A percentile compares a stretch with the other conserved stretches of the same genome.
Evolutionary conservation across 1,140 invertebrate species (phyloP).

Genomic region (Oncopeltus fasciatus): DNA sequence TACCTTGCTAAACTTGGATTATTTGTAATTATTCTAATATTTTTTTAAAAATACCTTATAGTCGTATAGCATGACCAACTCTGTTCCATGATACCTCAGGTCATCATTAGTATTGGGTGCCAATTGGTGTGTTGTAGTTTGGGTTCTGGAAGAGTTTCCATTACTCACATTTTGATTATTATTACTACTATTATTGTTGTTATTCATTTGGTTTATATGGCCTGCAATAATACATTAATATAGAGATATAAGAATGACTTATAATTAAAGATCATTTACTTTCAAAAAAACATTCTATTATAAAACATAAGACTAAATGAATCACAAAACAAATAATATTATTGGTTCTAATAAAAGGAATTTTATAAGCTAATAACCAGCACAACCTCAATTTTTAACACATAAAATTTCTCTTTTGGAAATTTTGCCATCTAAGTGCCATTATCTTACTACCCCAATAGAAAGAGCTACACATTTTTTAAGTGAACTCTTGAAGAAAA

Average conservation of each 20-base stretch:
- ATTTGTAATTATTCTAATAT: too few relatives aligned
- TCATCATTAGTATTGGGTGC: slow-evolving; percentile 34
- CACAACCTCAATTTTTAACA: too few relatives aligned
- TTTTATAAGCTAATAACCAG: too few relatives aligned
- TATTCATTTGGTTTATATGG: slow-evolving; percentile 32
- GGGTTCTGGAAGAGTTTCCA: slow-evolving; percentile 12
- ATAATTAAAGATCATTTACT: background rate
- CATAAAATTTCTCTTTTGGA: too few relatives aligned
- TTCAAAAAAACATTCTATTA: background rate
- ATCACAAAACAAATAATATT: too few relatives aligned
- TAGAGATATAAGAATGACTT: background rate
- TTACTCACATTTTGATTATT: slow-evolving; percentile 21
- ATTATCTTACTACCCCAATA: too few relatives aligned
- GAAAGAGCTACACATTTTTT: too few relatives aligned
- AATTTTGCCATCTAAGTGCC: too few relatives aligned
- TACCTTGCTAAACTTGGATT: too few relatives aligned
- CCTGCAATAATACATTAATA: slow-evolving; percentile 26
- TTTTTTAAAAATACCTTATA: slow-evolving; percentile 63
- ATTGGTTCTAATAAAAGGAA: too few relatives aligned
- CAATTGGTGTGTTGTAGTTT: slow-evolving; percentile 24
- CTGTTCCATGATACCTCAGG: slow-evolving; percentile 63
- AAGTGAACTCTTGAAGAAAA: too few relatives aligned
- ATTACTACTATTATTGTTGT: slow-evolving; percentile 20
- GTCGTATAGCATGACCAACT: slow-evolving; percentile 85
- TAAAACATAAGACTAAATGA: background rate